phyloP scores from a whole-genome alignment of 2,888 invertebrate genomes.

The Raillietiella orientalis region DNA sequence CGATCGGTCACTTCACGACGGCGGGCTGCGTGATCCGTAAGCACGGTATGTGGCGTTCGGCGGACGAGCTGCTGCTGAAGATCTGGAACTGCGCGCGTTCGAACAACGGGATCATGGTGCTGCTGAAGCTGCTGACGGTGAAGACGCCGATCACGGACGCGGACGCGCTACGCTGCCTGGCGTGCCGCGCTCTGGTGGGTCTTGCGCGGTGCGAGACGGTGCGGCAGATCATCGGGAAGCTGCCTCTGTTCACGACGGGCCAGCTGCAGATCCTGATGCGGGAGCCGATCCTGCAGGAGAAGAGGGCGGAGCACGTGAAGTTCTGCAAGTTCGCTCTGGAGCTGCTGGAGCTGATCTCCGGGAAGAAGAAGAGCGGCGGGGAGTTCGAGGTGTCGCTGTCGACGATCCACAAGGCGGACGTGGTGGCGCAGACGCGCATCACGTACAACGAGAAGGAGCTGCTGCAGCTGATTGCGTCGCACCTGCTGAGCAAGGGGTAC shows the following conservation, averaged over 20 bases:
- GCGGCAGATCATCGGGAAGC: slow-evolving; percentile 70
- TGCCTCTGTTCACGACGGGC: slow-evolving; percentile 71
- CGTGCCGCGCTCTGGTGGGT: slow-evolving; percentile 71
- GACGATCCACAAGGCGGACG: slow-evolving; percentile 27
- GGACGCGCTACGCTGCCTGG: slow-evolving; percentile 67
- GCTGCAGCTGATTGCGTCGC: slow-evolving; percentile 61
- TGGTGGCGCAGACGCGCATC: slow-evolving; percentile 83
- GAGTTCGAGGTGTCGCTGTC: slow-evolving; percentile 41
- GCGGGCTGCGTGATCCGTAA: slow-evolving; percentile 4
- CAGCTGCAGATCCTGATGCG: slow-evolving; percentile 75
- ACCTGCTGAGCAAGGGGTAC: slow-evolving; percentile 41
- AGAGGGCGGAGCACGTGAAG: slow-evolving; percentile 68
- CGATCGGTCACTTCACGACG: neutral
- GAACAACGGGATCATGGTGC: slow-evolving; percentile 85
- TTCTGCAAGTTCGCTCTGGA: slow-evolving; percentile 82
- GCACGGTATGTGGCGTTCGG: slow-evolving; percentile 3
- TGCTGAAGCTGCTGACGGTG: slow-evolving; percentile 55
- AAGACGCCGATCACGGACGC: slow-evolving; percentile 91
- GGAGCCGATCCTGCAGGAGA: slow-evolving; percentile 87
- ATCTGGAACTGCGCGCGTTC: slow-evolving; percentile 80
- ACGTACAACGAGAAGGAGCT: slow-evolving; percentile 78
- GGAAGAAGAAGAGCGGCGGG: slow-evolving; percentile 36
- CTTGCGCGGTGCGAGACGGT: slow-evolving; percentile 70
- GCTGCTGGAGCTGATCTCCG: slow-evolving; percentile 59
- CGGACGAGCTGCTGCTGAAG: slow-evolving; percentile 25